Percentiles rank a stretch among this genome's conserved stretches.
Evolutionary conservation across 2,888 invertebrate genomes (phyloP).

Genomic region (Phortica magna): DNA sequence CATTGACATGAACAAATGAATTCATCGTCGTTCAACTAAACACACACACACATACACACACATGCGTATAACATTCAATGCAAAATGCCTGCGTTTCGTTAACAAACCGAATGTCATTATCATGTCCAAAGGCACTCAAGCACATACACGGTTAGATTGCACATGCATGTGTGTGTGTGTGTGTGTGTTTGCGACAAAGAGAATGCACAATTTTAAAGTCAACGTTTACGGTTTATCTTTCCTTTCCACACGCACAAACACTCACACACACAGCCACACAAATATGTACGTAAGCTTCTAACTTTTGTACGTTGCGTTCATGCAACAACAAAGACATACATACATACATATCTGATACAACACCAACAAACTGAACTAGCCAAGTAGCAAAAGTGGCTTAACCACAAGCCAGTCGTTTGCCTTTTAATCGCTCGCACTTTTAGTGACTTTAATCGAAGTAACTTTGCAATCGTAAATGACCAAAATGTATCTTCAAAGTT

Average conservation of each 20-base stretch:
- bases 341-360: not conserved
- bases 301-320: not conserved
- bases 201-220: constrained; percentile 30
- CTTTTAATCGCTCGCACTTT: constrained; percentile 63
- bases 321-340: too few relatives aligned
- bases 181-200: constrained; percentile 15
- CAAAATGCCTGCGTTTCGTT: constrained; percentile 53
- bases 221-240: constrained; percentile 29
- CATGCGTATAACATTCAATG: constrained; percentile 48
- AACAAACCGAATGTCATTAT: constrained; percentile 62
- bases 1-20: constrained; percentile 34
- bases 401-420: constrained; percentile 42
- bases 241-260: constrained; percentile 41
- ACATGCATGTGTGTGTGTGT: not conserved
- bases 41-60: constrained; percentile 24
- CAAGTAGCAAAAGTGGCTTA: constrained; percentile 13
- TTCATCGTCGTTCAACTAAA: not conserved
- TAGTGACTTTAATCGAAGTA: constrained; percentile 58
- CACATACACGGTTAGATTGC: not conserved
- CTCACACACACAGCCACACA: constrained; percentile 25
- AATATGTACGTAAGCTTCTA: not conserved
- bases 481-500: constrained; percentile 66
- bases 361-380: not conserved
- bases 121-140: constrained; percentile 50
- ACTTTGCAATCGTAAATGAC: constrained; percentile 61